Evolutionary conservation across 2,113 vertebrate species (phyloP).

Genomic region (Ovis aries): ARS-UI_Ramb_v3.0 NC_056058.1:12679001-12679500

Average conservation of each 20-base stretch:
- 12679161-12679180: fast-evolving
- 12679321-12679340: not conserved
- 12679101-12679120: fast-evolving
- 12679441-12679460: conserved; percentile 38
- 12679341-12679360: not conserved
- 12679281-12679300: not conserved
- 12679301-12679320: fast-evolving
- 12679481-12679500: conserved; percentile 63
- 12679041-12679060: not conserved
- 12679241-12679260: not conserved
- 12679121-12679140: fast-evolving
- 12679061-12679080: not conserved
- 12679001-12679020: conserved; percentile 27
- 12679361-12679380: not conserved
- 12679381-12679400: conserved; percentile 43
- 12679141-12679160: fast-evolving
- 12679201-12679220: not conserved
- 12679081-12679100: not conserved
- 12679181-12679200: not conserved
- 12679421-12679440: conserved; percentile 12
- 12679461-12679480: conserved; percentile 38
- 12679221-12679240: fast-evolving
- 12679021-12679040: not conserved
- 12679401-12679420: conserved; percentile 51
- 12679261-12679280: conserved; percentile 59